phyloP scores from a whole-genome alignment of 2,888 invertebrate genomes.

The Resseliella maxima region DNA sequence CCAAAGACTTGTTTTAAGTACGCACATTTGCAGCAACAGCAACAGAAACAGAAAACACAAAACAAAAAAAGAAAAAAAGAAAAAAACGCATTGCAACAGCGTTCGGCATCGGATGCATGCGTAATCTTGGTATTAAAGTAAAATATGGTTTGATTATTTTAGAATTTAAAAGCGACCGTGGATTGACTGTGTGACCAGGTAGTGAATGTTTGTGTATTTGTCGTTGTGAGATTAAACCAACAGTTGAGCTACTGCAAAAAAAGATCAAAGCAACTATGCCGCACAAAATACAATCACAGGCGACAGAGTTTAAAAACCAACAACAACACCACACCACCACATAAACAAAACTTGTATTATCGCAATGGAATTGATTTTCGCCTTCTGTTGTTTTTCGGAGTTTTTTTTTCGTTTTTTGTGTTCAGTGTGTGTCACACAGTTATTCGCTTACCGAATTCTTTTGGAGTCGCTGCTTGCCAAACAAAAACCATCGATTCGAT shows the following conservation, averaged over 20 bases:
- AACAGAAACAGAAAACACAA: neutral
- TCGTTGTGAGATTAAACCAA: slow-evolving; percentile 15
- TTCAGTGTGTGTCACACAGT: neutral
- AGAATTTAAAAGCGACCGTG: slow-evolving; percentile 6
- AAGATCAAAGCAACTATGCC: slow-evolving; percentile 45
- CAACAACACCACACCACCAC: too few relatives aligned
- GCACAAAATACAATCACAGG: neutral
- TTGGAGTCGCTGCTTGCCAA: neutral
- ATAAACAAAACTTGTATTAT: neutral
- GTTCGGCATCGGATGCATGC: neutral
- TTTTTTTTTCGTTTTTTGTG: neutral
- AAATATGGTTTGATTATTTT: slow-evolving; percentile 53
- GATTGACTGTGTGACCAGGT: neutral
- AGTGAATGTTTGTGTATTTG: slow-evolving; percentile 37
- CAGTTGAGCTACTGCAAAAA: slow-evolving; percentile 52
- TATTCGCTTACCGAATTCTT: slow-evolving; percentile 11
- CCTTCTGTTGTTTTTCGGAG: neutral
- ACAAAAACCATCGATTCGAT: neutral
- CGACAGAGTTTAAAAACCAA: too few relatives aligned
- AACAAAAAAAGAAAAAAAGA: neutral
- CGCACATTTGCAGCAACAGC: slow-evolving; percentile 21
- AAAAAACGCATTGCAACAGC: neutral
- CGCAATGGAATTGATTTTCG: slow-evolving; percentile 36
- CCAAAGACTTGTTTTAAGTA: slow-evolving; percentile 17
- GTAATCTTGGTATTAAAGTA: slow-evolving; percentile 49